A percentile compares a stretch with the other conserved stretches of the same genome.
phyloP scores from a whole-genome alignment of 1,140 invertebrate species.

The Marisa cornuarietis region DNA sequence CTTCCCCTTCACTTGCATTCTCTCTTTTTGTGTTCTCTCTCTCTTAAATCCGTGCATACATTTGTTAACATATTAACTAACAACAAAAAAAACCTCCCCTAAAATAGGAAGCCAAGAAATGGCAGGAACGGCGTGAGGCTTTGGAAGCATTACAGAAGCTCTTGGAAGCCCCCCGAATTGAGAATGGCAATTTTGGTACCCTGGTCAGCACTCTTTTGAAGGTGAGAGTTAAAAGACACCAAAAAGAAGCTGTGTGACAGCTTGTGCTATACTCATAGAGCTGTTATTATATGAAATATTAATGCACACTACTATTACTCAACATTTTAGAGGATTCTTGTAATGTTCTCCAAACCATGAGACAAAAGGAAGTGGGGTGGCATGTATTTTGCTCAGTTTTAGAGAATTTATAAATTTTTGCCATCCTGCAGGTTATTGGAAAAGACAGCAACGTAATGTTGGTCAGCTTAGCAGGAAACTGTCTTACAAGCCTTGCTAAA shows the following conservation, averaged over 20 bases:
- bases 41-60: not conserved
- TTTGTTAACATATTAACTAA: too few species aligned
- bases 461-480: slow-evolving; percentile 87
- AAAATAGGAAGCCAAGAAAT: slow-evolving; percentile 92
- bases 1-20: not conserved
- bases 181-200: slow-evolving; percentile 92
- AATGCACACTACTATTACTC: too few species aligned
- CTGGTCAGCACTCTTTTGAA: slow-evolving; percentile 88
- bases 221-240: slow-evolving; percentile 68
- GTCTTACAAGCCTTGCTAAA: slow-evolving; percentile 81
- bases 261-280: too few species aligned
- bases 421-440: slow-evolving; percentile 69
- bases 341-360: too few species aligned
- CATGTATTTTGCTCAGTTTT: too few species aligned
- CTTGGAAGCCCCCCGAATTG: slow-evolving; percentile 84
- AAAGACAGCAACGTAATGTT: slow-evolving; percentile 97
- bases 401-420: slow-evolving; percentile 11
- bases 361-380: too few species aligned
- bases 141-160: slow-evolving; percentile 79
- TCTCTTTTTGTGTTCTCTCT: slow-evolving; percentile 2
- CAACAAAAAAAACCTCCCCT: too few species aligned
- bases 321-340: too few species aligned
- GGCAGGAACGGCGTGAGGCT: slow-evolving; percentile 94
- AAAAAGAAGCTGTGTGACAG: too few species aligned
- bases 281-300: too few species aligned